Base-by-base conservation (phyloP, 2,888 invertebrate genomes). In the Blera fallax region DNA sequence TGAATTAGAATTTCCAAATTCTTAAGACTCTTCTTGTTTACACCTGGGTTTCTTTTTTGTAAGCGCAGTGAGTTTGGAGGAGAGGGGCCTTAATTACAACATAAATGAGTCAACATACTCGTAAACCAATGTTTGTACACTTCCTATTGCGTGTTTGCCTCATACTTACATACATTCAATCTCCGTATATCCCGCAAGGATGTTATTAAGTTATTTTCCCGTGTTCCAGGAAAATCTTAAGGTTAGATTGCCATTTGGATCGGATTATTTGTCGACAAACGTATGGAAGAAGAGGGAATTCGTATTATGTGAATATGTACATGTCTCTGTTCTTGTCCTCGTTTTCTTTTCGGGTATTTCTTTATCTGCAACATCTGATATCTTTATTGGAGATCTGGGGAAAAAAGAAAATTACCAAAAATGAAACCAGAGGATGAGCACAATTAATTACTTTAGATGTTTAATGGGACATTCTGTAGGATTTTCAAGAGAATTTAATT, bases 61-160 rank as follows among this genome's bases (percentile, higher is more conserved):
- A 27, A 37, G 10, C 16, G 6, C 43, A 37, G 7, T 1, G 43
- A 16, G 29, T 14, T n/a, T n/a, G n/a, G n/a, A n/a, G n/a, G n/a
- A n/a, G n/a, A n/a, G 14, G 7, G 43, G 10, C 32, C 74, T 74
- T 74, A 54, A 74, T 74, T 74, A 74, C 54, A n/a, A 3, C 74
- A 64, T 43, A 54, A 58, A 54, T 43, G 74, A 60, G 72, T 72
- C 16, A 50, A 72, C 64, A 64, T 24, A 34, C 34, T 18, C 34
- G 34, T 45, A 67, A 67, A 52, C 37, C 67, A 52, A 48, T 34
- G 45, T 34, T 48, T 58, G 45, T 37, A 24, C 37, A 8, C 34
- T 24, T 50, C 37, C 48, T 16, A 34, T 34, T 60, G 34, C 37
- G 60, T 72, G 18, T 48, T 32, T 21, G 18, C 10, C 3, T 37